phyloP scores from a whole-genome alignment of 2,797 vertebrate genomes.

The Tragopan temminckii region DNA sequence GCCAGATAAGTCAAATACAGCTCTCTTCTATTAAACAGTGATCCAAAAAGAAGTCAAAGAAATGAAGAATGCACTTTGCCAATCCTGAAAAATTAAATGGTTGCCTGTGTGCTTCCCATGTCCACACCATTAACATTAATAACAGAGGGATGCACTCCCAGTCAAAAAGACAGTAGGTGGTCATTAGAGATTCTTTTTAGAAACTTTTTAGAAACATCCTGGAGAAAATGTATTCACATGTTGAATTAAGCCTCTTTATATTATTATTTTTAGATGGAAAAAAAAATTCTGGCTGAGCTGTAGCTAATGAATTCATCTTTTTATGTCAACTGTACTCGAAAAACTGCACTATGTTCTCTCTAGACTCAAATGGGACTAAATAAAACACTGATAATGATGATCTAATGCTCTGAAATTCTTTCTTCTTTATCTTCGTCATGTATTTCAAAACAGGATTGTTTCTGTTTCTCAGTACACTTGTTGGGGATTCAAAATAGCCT shows the following conservation, averaged over 20 bases:
- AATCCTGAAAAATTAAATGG: slow-evolving; percentile 40
- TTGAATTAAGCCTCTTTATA: slow-evolving; percentile 26
- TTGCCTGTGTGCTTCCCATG: slow-evolving; percentile 16
- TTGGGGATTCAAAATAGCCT: background rate
- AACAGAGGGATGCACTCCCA: slow-evolving; percentile 31
- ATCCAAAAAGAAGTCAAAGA: slow-evolving; percentile 4
- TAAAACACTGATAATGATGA: slow-evolving; percentile 19
- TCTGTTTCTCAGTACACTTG: background rate
- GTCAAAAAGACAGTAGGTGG: slow-evolving; percentile 31
- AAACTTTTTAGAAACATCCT: slow-evolving; percentile 40
- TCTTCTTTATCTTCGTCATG: background rate
- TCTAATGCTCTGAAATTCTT: background rate
- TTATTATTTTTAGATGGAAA: slow-evolving; percentile 39
- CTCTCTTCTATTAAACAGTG: background rate
- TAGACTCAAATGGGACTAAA: slow-evolving; percentile 14
- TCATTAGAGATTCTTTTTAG: slow-evolving; percentile 46
- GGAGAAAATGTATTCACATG: background rate
- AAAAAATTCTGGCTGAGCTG: slow-evolving; percentile 5
- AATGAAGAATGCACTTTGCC: background rate
- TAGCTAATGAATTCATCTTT: slow-evolving; percentile 52
- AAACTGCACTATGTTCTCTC: slow-evolving; percentile 35
- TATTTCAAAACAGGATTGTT: background rate
- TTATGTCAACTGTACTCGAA: slow-evolving; percentile 36
- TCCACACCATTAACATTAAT: slow-evolving; percentile 36
- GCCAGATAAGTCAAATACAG: background rate